Percentiles rank a stretch among this genome's conserved stretches.
Conservation (phyloP, 2,888 invertebrate species). For the Drosophila subquinaria region DNA sequence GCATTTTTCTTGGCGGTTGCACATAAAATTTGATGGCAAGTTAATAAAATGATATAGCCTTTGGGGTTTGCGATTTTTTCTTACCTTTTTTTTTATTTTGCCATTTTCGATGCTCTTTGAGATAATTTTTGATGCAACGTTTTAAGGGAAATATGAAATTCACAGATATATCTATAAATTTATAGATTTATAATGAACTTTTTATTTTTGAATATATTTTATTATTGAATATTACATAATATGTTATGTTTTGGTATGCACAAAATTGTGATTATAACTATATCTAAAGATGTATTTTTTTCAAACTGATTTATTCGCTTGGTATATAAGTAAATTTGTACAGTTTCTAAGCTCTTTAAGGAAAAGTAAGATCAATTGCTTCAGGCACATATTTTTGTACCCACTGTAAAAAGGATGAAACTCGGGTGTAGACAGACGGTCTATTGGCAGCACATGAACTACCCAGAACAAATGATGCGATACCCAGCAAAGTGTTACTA, state of each 20-base stretch:
- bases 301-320: background rate
- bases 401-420: constrained; percentile 7
- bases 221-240: background rate
- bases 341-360: background rate
- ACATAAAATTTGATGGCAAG: constrained; percentile 67
- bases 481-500: constrained; percentile 10
- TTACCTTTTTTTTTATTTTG: constrained; percentile 19
- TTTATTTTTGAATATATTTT: background rate
- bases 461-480: constrained; percentile 1
- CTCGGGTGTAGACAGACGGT: constrained; percentile 1
- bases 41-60: constrained; percentile 69
- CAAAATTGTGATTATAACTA: too few species aligned
- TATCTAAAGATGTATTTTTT: background rate
- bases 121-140: constrained; percentile 10
- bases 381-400: background rate
- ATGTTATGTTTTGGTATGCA: background rate
- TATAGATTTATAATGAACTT: too few species aligned
- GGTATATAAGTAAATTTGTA: too few species aligned
- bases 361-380: background rate
- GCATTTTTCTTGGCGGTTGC: constrained; percentile 54
- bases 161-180: constrained; percentile 1
- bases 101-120: constrained; percentile 6
- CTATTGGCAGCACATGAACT: background rate
- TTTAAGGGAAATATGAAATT: constrained; percentile 3
- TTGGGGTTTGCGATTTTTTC: constrained; percentile 23